phyloP scores from a whole-genome alignment of 2,888 invertebrate genomes.

The Orthosia cruda region DNA sequence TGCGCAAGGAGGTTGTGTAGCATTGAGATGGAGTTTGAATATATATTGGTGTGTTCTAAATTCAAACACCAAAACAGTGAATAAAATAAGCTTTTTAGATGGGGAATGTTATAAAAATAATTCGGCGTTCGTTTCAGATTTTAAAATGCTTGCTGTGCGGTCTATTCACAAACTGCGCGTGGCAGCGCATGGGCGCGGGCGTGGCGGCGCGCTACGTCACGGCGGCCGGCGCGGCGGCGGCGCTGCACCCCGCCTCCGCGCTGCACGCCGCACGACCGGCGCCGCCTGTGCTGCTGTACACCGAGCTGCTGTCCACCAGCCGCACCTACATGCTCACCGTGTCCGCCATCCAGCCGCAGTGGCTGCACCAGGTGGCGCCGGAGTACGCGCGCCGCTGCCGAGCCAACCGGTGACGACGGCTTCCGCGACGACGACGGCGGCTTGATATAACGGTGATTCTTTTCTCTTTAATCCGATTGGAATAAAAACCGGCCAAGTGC shows the following conservation, averaged over 20 bases:
- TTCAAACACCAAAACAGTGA: no score
- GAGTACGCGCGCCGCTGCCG: constrained; percentile 85
- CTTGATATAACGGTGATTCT: constrained; percentile 7
- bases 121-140: constrained; percentile 76
- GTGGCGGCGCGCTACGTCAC: constrained; percentile 89
- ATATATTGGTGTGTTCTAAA: no score
- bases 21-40: no score
- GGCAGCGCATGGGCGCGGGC: constrained; percentile 91
- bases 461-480: constrained; percentile 13
- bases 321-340: constrained; percentile 96
- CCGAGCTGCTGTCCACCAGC: constrained; percentile 97
- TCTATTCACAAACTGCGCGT: constrained; percentile 97
- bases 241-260: constrained; percentile 96
- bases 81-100: no score
- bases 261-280: constrained; percentile 92
- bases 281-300: constrained; percentile 95
- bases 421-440: no score
- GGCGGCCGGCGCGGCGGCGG: constrained; percentile 89
- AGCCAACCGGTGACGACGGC: constrained; percentile 79
- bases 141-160: constrained; percentile 96
- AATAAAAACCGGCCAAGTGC: no score
- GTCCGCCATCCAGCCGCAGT: constrained; percentile 95
- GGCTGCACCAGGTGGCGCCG: constrained; percentile 92
- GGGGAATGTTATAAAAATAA: no score
- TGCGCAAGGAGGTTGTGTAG: no score